Evolutionary conservation across 2,113 vertebrate genomes (phyloP), one percentile per base, ranked within the genome.

Genomic region (Paraplagusia blochii): DNA sequence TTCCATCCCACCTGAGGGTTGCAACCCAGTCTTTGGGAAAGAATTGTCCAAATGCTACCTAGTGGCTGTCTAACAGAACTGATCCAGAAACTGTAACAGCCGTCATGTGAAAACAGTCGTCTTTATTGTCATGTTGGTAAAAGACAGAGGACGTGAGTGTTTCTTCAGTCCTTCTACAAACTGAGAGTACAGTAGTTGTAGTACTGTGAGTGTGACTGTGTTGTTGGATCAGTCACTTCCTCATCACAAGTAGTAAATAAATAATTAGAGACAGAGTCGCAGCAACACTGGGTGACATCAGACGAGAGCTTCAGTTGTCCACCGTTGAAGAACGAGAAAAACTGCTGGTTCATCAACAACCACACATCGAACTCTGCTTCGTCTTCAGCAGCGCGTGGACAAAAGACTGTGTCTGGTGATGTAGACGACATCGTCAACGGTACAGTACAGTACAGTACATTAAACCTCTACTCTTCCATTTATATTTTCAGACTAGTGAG

Each of bases 41-140:
- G n/a, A n/a, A n/a, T n/a, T n/a, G n/a, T n/a, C n/a, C 6, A 29
- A 29, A 29, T 6, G 22, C 22, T 6, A 29, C 22, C 22, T 29
- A 29, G 22, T 29, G 22, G 22, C 22, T 29, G 18, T 22, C 35
- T 60, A 9, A 45, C 49, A n/a, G n/a, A n/a, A n/a, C n/a, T n/a
- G n/a, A n/a, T 34, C 9, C 44, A 72, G 68, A 79, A 63, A 76
- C 22, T 29, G 22, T 29, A 46, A 63, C 35, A 50, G 73, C 65
- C 71, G n/a, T 44, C 60, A 60, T 68, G 87, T 87, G 90, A 83
- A 90, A 90, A 90, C 88, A 88, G 79, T 82, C 62, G 87, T 64
- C 69, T 91, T 92, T 91, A 92, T 92, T 66, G 81, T 78, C 77
- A 79, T 34, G 74, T 63, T 82, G 82, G 73, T 86, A 86, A 88